These are phyloP conservation scores for Semicossyphus pulcher DNA, from an alignment of 2,113 vertebrate species.

Conservation along the genomic window DNA sequence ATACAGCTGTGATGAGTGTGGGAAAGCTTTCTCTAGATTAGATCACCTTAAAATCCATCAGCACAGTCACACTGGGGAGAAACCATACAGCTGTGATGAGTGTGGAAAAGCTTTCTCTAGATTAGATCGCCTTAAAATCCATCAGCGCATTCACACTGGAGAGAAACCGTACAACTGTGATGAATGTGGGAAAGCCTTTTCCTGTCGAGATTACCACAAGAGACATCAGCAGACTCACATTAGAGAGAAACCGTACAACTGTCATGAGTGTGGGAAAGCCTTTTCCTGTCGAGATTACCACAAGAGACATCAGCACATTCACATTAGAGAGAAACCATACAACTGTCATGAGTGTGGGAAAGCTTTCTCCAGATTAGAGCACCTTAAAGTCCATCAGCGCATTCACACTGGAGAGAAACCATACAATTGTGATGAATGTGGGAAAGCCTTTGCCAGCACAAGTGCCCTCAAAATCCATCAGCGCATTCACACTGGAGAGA, in stretches of 20 bases:
- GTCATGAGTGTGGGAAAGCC: neutral
- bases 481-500: neutral
- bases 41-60: neutral
- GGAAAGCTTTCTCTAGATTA: neutral
- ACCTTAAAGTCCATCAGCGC: neutral
- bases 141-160: neutral
- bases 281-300: neutral
- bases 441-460: neutral
- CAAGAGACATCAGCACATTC: neutral
- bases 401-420: neutral
- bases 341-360: neutral
- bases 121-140: neutral
- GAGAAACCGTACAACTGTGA: neutral
- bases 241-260: neutral
- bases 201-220: neutral
- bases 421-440: neutral
- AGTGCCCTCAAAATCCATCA: too few relatives aligned
- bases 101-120: too few relatives aligned
- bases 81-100: too few relatives aligned
- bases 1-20: neutral
- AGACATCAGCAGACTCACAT: neutral
- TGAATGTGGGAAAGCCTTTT: neutral
- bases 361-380: neutral
- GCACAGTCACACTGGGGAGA: too few relatives aligned
- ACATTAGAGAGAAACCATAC: neutral